These are phyloP conservation scores for Drosophila recens DNA, from an alignment of 2,888 invertebrate genomes.

Conservation along the genomic window DNA sequence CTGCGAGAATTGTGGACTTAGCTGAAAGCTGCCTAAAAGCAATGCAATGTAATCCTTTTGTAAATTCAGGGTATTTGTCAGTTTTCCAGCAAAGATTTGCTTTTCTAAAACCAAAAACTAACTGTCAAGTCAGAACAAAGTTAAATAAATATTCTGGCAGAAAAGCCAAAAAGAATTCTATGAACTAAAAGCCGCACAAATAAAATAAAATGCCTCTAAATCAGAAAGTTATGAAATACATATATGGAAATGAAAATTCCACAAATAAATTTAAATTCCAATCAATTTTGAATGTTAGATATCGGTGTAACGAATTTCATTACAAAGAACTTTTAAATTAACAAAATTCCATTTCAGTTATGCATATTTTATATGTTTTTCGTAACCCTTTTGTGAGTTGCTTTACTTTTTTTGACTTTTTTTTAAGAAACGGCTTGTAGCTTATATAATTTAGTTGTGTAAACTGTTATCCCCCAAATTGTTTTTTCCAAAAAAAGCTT, in stretches of 20 bases:
- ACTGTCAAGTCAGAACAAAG: not conserved
- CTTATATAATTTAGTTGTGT: not conserved
- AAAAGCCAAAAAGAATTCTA: not conserved
- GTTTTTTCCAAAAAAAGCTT: not conserved
- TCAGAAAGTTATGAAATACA: not conserved
- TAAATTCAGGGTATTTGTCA: not conserved
- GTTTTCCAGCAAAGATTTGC: not conserved
- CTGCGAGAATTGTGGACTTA: not conserved
- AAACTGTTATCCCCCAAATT: not conserved
- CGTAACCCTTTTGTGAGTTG: not conserved
- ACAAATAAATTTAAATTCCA: not conserved
- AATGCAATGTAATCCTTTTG: not conserved
- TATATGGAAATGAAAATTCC: not conserved
- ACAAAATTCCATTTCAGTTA: not conserved
- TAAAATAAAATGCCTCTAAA: not conserved
- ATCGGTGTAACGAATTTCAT: not conserved
- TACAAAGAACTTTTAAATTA: not conserved
- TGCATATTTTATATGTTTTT: not conserved
- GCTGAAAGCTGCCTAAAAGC: not conserved
- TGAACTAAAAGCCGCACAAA: not conserved
- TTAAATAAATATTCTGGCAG: not conserved
- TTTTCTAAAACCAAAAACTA: not conserved
- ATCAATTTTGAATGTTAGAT: not conserved
- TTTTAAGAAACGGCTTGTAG: not conserved
- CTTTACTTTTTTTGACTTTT: not conserved